Evolutionary conservation across 2,797 vertebrate genomes (phyloP).

Genomic region (Novumbra hubbsi): DNA sequence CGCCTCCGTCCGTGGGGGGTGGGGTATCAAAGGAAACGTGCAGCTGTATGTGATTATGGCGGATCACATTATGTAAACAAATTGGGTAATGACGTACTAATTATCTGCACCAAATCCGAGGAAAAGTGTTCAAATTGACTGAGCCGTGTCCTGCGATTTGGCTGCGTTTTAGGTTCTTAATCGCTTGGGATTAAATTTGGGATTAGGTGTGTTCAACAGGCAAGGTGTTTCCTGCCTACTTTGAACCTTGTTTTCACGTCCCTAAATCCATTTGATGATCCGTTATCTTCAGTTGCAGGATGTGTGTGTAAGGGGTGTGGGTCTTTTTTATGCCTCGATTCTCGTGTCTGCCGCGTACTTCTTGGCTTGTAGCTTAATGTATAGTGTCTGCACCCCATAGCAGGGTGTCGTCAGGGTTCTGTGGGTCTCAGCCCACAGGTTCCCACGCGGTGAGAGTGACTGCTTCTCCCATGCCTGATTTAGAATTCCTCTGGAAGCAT

Average conservation of each 20-base stretch:
- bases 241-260: no score
- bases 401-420: slow-evolving; percentile 10
- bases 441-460: slow-evolving; percentile 17
- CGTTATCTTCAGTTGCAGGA: no score
- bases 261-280: no score
- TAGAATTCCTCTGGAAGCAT: slow-evolving; percentile 12
- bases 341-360: not conserved
- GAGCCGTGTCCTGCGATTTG: not conserved
- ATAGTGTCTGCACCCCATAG: no score
- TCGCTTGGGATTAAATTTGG: slow-evolving; percentile 9
- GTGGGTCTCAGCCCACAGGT: not conserved
- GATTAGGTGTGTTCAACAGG: not conserved
- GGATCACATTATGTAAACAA: slow-evolving; percentile 38
- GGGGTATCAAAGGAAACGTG: slow-evolving; percentile 21
- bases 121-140: not conserved
- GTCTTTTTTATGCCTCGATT: not conserved
- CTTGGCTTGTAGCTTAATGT: no score
- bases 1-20: not conserved
- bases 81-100: slow-evolving; percentile 23
- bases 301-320: no score
- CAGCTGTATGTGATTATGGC: slow-evolving; percentile 25
- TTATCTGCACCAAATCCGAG: slow-evolving; percentile 22
- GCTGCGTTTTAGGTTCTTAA: not conserved
- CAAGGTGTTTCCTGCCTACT: not conserved
- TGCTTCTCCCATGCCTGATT: slow-evolving; percentile 14